Base-by-base conservation (phyloP, 2,888 invertebrate genomes). In the Pristionchus fissidentatus region DNA sequence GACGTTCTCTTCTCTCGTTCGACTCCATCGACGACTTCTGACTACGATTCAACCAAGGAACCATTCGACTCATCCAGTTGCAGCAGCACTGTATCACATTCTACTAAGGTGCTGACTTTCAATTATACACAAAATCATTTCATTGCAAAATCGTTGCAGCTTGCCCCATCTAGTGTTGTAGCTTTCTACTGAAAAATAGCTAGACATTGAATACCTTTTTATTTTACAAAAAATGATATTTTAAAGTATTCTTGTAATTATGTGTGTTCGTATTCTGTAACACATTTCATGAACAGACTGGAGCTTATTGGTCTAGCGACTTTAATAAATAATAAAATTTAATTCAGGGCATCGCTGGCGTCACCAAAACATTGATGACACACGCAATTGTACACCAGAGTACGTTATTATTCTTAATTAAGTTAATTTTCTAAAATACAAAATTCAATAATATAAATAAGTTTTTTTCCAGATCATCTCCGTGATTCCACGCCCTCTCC, bases 1-100 rank as follows among this genome's bases (percentile, higher is more conserved):
- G 80, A 80, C 46, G 80, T 80, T 43, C 15, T 80, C 57, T 80
- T 80, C 80, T 80, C 80, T 3, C n/a, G 57, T 8, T 43, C 41
- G n/a, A 60, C 60, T n/a, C 80, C 49, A 22, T 80, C 80, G 3
- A 35, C 60, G 0, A 80, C 80, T 3, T 60, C 60, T 22, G 80
- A 80, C 26, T 80, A 80, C 29, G 80, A 80, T 15, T 43, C 43
- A 13, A 80, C 46, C 26, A 80, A 80, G 60, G 78, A 78, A 43
- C 52, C 55, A 29, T 78, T 78, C 78, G 78, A 78, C 38, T 78
- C 78, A 8, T 78, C 78, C n/a, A 41, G 38, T 22, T 78, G 78
- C 55, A 78, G 78, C 29, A 55, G 55, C 4, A 78, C 78, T 26
- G 78, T 78, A 0, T 55, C 55, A 10, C 78, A 78, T 29, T 78